Evolutionary conservation across 2,113 vertebrate genomes (phyloP).

Genomic region (Sciurus niger): DNA sequence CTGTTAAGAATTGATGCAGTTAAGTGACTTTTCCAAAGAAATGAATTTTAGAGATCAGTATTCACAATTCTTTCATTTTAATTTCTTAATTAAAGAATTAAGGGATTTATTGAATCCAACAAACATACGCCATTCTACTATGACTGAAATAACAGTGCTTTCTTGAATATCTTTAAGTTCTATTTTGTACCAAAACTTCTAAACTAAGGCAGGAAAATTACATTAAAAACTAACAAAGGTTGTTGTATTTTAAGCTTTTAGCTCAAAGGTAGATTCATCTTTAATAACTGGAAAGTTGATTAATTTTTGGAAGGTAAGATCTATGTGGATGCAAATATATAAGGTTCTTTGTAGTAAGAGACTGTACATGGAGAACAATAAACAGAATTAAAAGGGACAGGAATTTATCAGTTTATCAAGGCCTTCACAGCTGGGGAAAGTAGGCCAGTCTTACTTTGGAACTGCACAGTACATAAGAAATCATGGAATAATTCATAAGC

Average conservation of each 20-base stretch:
- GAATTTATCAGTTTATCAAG: constrained; percentile 22
- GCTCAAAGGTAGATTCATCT: constrained; percentile 9
- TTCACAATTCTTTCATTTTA: constrained; percentile 36
- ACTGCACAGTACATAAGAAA: too few species aligned
- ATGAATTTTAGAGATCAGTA: constrained; percentile 51
- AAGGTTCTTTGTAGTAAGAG: constrained; percentile 28
- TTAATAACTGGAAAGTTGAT: background rate
- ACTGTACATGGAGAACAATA: background rate
- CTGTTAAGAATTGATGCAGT: background rate
- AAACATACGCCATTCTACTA: constrained; percentile 43
- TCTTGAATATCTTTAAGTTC: constrained; percentile 49
- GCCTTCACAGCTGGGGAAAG: constrained; percentile 15
- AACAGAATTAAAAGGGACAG: constrained; percentile 25
- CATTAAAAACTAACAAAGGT: constrained; percentile 57
- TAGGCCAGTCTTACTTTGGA: too few species aligned
- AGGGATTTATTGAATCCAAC: constrained; percentile 31
- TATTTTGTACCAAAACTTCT: constrained; percentile 47
- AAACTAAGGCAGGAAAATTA: constrained; percentile 51
- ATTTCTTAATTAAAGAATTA: constrained; percentile 43
- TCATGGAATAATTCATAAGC: too few species aligned
- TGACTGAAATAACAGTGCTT: background rate
- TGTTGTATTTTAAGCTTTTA: constrained; percentile 32
- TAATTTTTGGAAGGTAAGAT: constrained; percentile 12
- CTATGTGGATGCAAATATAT: constrained; percentile 15
- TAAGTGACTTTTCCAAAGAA: constrained; percentile 40